A percentile compares a stretch with the other conserved stretches of the same genome.
Evolutionary conservation across 2,888 invertebrate species (phyloP).

Genomic region (Stegana nigrithorax): DNA sequence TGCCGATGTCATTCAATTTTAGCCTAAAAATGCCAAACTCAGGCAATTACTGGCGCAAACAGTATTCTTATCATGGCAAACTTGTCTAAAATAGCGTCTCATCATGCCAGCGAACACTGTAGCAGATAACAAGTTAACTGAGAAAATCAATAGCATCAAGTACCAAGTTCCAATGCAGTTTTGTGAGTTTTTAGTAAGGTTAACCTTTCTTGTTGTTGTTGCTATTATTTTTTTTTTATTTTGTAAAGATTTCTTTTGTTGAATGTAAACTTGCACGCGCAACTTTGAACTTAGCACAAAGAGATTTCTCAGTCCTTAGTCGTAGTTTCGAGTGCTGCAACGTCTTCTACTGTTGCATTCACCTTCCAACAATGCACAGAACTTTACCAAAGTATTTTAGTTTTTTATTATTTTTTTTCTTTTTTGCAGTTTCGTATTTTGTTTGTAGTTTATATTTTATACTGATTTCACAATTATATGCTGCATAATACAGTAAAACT

Average conservation of each 20-base stretch:
- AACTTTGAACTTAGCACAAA: not conserved
- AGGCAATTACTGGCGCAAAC: no score
- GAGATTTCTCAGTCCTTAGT: not conserved
- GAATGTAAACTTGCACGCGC: not conserved
- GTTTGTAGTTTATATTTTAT: not conserved
- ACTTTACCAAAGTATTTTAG: conserved; percentile 1
- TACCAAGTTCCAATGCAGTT: no score
- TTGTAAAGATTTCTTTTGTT: not conserved
- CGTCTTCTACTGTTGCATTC: conserved; percentile 5
- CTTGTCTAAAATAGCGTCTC: no score
- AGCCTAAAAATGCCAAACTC: no score
- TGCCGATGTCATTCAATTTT: no score
- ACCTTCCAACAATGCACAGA: conserved; percentile 3
- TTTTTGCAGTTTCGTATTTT: not conserved
- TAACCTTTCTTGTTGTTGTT: conserved; percentile 19
- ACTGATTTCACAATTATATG: conserved; percentile 12
- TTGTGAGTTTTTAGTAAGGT: not conserved
- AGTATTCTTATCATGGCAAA: no score
- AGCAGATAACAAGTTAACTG: no score
- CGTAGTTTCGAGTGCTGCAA: not conserved
- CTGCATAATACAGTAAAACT: not conserved
- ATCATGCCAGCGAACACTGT: no score
- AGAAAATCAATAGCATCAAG: no score
- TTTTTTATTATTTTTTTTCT: not conserved
- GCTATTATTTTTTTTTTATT: no score